These are phyloP conservation scores for Tipula unca DNA, from an alignment of 2,888 invertebrate genomes.

Conservation along the genomic window DNA sequence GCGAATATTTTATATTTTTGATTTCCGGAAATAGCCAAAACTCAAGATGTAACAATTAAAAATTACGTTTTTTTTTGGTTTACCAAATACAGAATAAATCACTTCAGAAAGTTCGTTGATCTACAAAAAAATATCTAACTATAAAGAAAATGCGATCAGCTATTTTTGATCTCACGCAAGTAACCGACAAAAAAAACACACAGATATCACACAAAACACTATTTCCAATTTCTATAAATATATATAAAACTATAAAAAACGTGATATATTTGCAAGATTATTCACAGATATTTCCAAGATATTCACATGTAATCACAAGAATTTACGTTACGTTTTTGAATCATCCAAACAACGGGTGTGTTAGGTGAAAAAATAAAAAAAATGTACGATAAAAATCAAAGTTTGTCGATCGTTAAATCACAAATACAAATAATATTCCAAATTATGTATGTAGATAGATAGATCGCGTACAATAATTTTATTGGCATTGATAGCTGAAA, in stretches of 20 bases:
- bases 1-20: neutral
- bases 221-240: neutral
- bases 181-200: neutral
- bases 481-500: neutral
- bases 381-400: neutral
- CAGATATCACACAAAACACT: neutral
- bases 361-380: neutral
- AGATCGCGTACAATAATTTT: neutral
- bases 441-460: too few relatives aligned
- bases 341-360: neutral
- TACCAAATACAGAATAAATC: neutral
- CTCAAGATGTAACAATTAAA: neutral
- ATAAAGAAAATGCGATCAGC: neutral
- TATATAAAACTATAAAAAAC: neutral
- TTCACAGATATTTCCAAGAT: neutral
- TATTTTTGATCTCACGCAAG: neutral
- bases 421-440: neutral
- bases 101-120: neutral
- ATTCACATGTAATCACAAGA: neutral
- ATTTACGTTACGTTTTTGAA: neutral
- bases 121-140: neutral
- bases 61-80: neutral
- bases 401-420: neutral
- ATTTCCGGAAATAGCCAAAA: slow-evolving; percentile 1
- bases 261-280: slow-evolving; percentile 14